Evolutionary conservation across 2,113 vertebrate genomes (phyloP).

Genomic region (Sus scrofa): DNA sequence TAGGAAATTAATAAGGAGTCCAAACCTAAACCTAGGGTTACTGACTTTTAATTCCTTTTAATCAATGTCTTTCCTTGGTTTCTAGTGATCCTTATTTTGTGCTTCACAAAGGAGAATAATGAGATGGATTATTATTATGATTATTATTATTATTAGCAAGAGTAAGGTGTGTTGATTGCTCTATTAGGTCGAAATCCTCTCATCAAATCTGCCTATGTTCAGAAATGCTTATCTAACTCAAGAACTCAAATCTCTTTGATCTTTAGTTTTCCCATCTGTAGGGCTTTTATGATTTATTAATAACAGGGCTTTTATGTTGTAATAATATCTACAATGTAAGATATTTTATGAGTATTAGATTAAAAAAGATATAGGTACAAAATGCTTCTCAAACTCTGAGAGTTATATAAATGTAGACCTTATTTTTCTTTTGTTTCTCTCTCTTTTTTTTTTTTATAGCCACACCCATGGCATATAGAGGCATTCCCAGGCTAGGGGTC

Average conservation of each 20-base stretch:
- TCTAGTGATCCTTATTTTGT: background rate
- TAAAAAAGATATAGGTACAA: background rate
- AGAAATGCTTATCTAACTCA: constrained; percentile 11
- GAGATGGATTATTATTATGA: background rate
- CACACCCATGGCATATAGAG: too few species aligned
- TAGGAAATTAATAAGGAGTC: constrained; percentile 48
- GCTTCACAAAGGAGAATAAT: background rate
- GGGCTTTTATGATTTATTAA: background rate
- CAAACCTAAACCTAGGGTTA: constrained; percentile 19
- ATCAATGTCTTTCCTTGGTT: background rate
- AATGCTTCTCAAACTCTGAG: background rate
- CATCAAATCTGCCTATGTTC: background rate
- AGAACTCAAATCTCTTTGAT: constrained; percentile 33
- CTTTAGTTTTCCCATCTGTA: background rate
- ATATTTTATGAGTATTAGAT: background rate
- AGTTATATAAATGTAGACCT: background rate
- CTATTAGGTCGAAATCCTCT: background rate
- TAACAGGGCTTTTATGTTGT: background rate
- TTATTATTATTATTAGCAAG: constrained; percentile 17
- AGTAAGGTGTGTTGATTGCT: background rate
- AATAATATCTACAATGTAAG: background rate
- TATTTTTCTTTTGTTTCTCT: background rate
- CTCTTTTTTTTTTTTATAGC: too few species aligned
- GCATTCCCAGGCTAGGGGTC: too few species aligned
- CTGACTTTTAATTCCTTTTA: constrained; percentile 44